Evolutionary conservation across 2,888 invertebrate genomes (phyloP), one percentile per base, ranked within the genome.

Genomic region (Steinernema carpocapsae): DNA sequence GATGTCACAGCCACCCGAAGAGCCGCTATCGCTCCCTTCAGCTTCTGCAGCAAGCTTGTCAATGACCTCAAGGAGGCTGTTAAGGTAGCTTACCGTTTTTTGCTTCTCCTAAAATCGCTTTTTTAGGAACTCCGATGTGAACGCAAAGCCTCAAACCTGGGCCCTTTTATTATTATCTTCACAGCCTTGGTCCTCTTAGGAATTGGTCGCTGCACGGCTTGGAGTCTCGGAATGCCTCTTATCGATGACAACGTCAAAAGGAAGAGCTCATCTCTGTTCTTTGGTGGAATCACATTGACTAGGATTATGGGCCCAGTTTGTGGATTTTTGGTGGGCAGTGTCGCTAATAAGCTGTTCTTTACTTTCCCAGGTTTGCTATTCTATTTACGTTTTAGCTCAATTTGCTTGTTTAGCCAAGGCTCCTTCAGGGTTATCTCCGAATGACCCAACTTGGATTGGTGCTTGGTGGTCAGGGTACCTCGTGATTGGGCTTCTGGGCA

Each of bases 391-490:
- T n/a, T n/a, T n/a, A n/a, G n/a, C n/a, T n/a, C n/a, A n/a, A n/a
- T n/a, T n/a, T n/a, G n/a, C n/a, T n/a, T n/a, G n/a, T n/a, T n/a
- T n/a, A n/a, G 29, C 52, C 51, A 19, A 37, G 19, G 74, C 78
- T 17, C 83, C 83, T 1, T 56, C 74, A 1, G 81, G 81, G 1
- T 46, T 81, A 29, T 79, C 77, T 0, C 73, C 71, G 12, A 71
- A 71, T 17, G 89, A 89, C 75, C 88, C 89, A 1, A 84, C 88
- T 3, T 89, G 89, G 89, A 89, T 89, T 43, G 89, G 89, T 3
- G 89, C 89, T 1, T 89, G 89, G 89, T 89, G 89, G 89, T 79
- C 88, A 17, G 88, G 88, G 10, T 89, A 88, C 79, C 73, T 88
- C 10, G 78, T 86, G 56, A 84, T 86, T 45, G 86, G 82, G 4